Evolutionary conservation across 2,797 vertebrate species (phyloP).

Genomic region (Poliocrania exsul): DNA sequence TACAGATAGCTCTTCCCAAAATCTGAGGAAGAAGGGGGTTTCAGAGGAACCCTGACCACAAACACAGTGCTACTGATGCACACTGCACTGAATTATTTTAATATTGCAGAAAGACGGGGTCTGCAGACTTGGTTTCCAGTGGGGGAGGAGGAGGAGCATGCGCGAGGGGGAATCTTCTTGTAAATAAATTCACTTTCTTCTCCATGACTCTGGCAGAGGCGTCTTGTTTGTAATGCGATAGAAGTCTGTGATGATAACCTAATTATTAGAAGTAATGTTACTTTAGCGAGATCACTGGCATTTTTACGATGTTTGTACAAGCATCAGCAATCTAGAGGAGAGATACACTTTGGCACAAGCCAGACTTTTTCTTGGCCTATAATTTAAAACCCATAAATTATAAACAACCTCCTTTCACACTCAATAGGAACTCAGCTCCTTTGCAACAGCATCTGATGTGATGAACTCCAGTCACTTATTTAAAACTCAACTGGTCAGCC

Average conservation of each 20-base stretch:
- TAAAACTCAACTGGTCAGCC: background rate
- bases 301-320: slow-evolving; percentile 59
- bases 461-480: background rate
- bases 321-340: slow-evolving; percentile 26
- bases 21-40: background rate
- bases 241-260: slow-evolving; percentile 8
- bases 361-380: slow-evolving; percentile 50
- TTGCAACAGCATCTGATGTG: background rate
- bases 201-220: background rate
- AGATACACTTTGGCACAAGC: slow-evolving; percentile 43
- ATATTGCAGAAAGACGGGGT: background rate
- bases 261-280: slow-evolving; percentile 52
- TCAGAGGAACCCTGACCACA: background rate
- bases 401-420: slow-evolving; percentile 87
- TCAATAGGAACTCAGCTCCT: slow-evolving; percentile 85
- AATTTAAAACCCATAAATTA: slow-evolving; percentile 96
- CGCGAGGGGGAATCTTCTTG: background rate
- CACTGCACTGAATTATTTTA: background rate
- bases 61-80: background rate
- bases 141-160: slow-evolving; percentile 12
- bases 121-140: slow-evolving; percentile 8
- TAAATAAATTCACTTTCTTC: slow-evolving; percentile 51
- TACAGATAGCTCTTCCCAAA: background rate
- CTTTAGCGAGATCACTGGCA: background rate
- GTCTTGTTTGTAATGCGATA: background rate